phyloP scores from a whole-genome alignment of 2,797 vertebrate species.

The Morelia viridis region DNA sequence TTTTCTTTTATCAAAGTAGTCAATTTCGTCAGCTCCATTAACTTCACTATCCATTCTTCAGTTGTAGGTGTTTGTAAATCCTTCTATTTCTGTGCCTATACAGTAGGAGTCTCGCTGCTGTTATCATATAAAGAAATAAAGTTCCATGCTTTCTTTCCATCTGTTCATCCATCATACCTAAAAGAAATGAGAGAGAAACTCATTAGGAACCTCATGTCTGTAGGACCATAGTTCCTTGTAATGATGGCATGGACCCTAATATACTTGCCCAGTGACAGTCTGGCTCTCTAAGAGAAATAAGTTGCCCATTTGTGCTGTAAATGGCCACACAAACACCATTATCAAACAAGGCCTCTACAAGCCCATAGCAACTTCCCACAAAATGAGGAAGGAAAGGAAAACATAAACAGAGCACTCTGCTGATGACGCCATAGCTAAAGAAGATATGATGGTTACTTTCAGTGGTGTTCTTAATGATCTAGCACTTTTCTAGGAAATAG shows the following conservation, averaged over 20 bases:
- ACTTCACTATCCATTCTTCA: no score
- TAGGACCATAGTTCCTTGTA: neutral
- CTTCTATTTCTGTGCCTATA: no score
- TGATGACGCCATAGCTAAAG: neutral
- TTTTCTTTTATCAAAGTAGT: no score
- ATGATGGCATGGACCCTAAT: neutral
- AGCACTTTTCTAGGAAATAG: conserved; percentile 28
- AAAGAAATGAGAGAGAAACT: neutral
- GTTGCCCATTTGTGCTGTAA: neutral
- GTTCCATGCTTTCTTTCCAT: no score
- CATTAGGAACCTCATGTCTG: neutral
- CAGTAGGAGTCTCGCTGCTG: no score
- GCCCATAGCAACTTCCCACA: conserved; percentile 5
- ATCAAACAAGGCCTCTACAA: neutral
- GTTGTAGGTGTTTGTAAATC: no score
- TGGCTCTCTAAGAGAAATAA: neutral
- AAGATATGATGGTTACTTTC: conserved; percentile 20
- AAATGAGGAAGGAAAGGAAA: neutral
- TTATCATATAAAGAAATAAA: no score
- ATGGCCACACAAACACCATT: neutral
- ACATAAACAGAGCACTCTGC: neutral
- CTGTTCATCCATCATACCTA: no score
- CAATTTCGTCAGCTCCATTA: no score
- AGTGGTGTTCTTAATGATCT: neutral
- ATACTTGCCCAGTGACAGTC: neutral